Conservation (phyloP, 1,140 invertebrate species). For the Sogatella furcifera region DNA sequence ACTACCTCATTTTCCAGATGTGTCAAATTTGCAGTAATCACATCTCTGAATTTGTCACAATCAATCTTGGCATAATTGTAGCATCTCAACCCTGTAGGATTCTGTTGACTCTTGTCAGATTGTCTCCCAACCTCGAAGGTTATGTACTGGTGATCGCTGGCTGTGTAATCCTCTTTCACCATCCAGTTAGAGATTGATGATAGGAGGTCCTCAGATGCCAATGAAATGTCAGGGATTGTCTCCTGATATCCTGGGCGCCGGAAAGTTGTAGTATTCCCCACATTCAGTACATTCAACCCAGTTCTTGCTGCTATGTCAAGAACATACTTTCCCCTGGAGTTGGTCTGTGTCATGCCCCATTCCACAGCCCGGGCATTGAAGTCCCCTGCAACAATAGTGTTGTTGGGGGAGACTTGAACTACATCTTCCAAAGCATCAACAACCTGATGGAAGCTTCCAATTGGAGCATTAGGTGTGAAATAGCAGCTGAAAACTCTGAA, state of each 20-base stretch:
- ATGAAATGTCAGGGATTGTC: background rate
- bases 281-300: background rate
- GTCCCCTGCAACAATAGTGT: constrained; percentile 19
- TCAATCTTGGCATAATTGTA: too few relatives aligned
- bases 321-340: constrained; percentile 20
- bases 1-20: too few relatives aligned
- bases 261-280: background rate
- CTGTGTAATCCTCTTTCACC: background rate
- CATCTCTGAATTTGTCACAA: too few relatives aligned
- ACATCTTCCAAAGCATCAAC: background rate
- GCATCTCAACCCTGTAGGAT: too few relatives aligned
- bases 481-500: constrained; percentile 15
- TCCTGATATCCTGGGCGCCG: background rate
- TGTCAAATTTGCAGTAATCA: too few relatives aligned
- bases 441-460: background rate
- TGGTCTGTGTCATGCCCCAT: constrained; percentile 18
- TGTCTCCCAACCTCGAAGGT: too few relatives aligned
- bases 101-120: too few relatives aligned
- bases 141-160: too few relatives aligned
- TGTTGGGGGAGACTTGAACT: background rate
- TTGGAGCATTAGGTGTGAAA: constrained; percentile 12
- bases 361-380: constrained; percentile 21
- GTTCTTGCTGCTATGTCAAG: background rate
- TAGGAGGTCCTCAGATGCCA: background rate
- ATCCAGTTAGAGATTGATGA: background rate